Evolutionary conservation across 1,140 invertebrate species (phyloP), one percentile per base, ranked within the genome.

Genomic region (Pogonomyrmex californicus): DNA sequence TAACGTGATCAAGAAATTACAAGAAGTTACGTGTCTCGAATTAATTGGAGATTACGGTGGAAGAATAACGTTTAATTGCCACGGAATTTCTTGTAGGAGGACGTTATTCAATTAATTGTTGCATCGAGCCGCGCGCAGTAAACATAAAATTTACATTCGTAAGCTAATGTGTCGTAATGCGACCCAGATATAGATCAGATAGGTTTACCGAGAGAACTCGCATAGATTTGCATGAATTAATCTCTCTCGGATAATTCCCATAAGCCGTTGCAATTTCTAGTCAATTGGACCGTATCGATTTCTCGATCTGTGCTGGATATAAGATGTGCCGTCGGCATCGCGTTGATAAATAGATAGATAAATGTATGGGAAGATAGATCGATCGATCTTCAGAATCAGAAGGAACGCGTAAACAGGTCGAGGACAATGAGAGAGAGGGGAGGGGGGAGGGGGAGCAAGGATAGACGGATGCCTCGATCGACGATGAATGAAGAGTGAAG

Each of bases 381-480:
- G 62, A 83, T 87, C 14, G 23, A 68, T 81, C 47, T 54, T 41
- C 47, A 33, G 63, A 79, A 65, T 65, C 49, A 33, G 4, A 44
- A 12, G 47, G 0, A 58, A 23, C 33, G 9, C 23, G 49, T 41
- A 68, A 49, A 88, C 58, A 49, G 77, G 49, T 60, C 58, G 68
- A 23, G 12, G 41, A 33, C 4, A 10, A 6, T 36, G 44, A 12
- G 9, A 30, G 23, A n/a, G 41, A 41, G 4, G 3, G 14, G 14
- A 3, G 7, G 12, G 4, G 10, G 9, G 33, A 49, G 41, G 10
- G 10, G 12, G 7, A 70, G 49, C 54, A 41, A 47, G 51, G 56
- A 65, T 66, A 66, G 87, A 78, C 36, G 79, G 58, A 54, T 65
- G 44, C n/a, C 44, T 41, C 36, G 36, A 88, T 89, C 38, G 81